These are phyloP conservation scores for Cyaniris semiargus DNA, from an alignment of 2,888 invertebrate species.

Conservation along the genomic window DNA sequence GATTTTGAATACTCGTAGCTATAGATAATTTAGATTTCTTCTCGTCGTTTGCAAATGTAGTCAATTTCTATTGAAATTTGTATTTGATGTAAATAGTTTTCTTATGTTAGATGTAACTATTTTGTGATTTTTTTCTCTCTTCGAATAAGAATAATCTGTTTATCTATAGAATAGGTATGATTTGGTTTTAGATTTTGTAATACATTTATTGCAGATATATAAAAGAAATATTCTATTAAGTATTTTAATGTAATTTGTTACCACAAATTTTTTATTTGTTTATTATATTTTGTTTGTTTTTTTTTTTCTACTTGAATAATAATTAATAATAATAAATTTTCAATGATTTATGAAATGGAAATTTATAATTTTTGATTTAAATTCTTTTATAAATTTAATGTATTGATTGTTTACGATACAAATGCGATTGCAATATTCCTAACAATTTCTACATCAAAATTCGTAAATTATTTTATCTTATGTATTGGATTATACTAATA, in stretches of 20 bases:
- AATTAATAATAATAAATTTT: not conserved
- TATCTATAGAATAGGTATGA: constrained; percentile 34
- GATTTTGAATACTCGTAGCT: constrained; percentile 64
- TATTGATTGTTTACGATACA: not conserved
- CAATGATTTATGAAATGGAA: not conserved
- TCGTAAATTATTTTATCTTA: not conserved
- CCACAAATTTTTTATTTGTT: constrained; percentile 34
- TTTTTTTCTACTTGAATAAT: not conserved
- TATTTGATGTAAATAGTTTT: constrained; percentile 42
- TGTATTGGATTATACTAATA: not conserved
- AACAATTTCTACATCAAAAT: not conserved
- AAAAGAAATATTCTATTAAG: constrained; percentile 29
- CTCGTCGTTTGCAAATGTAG: constrained; percentile 69
- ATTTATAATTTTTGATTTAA: not conserved
- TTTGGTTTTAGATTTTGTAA: constrained; percentile 33
- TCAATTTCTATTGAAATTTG: constrained; percentile 53
- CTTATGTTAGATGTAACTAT: constrained; percentile 39
- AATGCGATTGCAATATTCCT: not conserved
- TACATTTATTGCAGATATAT: constrained; percentile 22
- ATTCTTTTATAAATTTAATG: not conserved
- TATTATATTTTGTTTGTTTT: constrained; percentile 12
- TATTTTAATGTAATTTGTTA: constrained; percentile 38
- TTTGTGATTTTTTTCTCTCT: constrained; percentile 22
- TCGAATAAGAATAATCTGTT: constrained; percentile 32
- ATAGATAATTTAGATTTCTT: constrained; percentile 52